Percentiles rank a stretch among this genome's conserved stretches.
These are phyloP conservation scores for Podotricha telesiphe DNA, from an alignment of 2,888 invertebrate genomes.

Conservation along the genomic window DNA sequence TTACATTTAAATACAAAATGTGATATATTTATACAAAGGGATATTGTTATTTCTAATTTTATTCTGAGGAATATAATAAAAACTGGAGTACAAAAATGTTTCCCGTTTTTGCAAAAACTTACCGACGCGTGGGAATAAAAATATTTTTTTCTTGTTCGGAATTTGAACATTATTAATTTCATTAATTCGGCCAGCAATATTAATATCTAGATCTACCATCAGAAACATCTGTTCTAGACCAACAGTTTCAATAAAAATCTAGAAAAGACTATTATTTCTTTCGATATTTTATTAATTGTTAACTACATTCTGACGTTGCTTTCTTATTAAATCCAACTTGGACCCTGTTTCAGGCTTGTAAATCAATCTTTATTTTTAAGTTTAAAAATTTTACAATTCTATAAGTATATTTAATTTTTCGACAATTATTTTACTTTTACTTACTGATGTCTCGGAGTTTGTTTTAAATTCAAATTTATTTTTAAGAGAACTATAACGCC, in stretches of 20 bases:
- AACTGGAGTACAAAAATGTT: no score
- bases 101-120: no score
- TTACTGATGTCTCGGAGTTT: not conserved
- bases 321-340: not conserved
- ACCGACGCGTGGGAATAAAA: no score
- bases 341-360: not conserved
- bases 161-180: no score
- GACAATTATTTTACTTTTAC: not conserved
- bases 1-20: not conserved
- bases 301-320: not conserved
- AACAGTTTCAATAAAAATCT: not conserved
- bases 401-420: no score
- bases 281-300: not conserved
- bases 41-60: not conserved
- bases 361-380: not conserved
- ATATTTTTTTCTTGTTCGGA: no score
- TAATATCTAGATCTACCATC: no score
- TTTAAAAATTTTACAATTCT: not conserved
- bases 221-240: no score
- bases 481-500: constrained; percentile 6
- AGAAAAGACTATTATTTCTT: not conserved
- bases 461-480: not conserved
- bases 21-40: not conserved
- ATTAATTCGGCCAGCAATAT: no score
- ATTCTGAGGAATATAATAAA: no score